Evolutionary conservation across 2,888 invertebrate species (phyloP).

Genomic region (Fragum sueziense): DNA sequence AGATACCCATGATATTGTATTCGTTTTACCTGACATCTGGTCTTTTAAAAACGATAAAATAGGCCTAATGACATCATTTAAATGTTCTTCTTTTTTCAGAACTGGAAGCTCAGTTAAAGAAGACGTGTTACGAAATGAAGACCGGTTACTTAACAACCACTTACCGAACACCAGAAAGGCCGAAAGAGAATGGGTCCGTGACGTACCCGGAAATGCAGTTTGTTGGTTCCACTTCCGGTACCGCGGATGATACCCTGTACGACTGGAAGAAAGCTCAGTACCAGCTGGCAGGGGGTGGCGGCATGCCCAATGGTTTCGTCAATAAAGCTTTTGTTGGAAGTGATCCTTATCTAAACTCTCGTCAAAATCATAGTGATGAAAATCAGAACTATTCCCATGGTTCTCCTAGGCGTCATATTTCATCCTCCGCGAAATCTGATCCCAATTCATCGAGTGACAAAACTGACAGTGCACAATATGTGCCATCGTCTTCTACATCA

Average conservation of each 20-base stretch:
- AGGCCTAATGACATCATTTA: not conserved
- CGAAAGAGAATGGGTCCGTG: constrained; percentile 8
- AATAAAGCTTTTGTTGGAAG: constrained; percentile 50
- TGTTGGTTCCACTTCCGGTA: constrained; percentile 39
- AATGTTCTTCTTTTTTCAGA: constrained; percentile 34
- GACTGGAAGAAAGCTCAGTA: constrained; percentile 50
- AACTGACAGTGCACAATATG: constrained; percentile 32
- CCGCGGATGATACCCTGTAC: constrained; percentile 39
- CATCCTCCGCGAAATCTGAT: not conserved
- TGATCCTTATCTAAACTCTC: constrained; percentile 46
- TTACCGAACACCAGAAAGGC: not conserved
- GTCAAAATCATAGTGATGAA: constrained; percentile 31
- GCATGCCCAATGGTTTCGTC: constrained; percentile 32
- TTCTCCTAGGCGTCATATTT: constrained; percentile 1
- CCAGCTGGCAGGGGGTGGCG: constrained; percentile 16
- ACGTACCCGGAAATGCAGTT: constrained; percentile 38
- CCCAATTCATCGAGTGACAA: constrained; percentile 3
- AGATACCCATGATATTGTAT: no score
- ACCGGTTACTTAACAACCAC: constrained; percentile 15
- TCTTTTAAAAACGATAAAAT: no score
- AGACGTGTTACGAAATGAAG: constrained; percentile 43
- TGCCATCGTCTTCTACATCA: constrained; percentile 35
- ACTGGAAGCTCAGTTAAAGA: constrained; percentile 46
- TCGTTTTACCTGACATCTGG: no score
- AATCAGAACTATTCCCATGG: constrained; percentile 32